phyloP scores from a whole-genome alignment of 2,797 vertebrate species.

The Syngnathus acus region DNA sequence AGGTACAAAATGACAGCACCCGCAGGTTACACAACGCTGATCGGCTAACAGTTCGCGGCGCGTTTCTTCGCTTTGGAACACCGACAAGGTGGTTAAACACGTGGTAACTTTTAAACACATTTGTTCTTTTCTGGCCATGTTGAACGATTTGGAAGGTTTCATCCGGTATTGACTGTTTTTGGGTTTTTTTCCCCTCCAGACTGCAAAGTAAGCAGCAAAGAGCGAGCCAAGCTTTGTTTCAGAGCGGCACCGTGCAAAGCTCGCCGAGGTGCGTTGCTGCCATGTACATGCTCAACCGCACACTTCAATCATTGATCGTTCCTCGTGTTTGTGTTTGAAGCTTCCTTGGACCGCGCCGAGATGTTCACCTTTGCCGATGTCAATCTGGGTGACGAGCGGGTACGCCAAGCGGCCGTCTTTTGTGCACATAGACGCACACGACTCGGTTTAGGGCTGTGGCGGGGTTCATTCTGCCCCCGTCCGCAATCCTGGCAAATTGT shows the following conservation, averaged over 20 bases:
- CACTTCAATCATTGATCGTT: neutral
- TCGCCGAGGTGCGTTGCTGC: constrained; percentile 63
- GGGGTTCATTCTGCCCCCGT: too few relatives aligned
- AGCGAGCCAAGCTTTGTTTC: constrained; percentile 89
- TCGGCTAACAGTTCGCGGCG: too few relatives aligned
- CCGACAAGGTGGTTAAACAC: too few relatives aligned
- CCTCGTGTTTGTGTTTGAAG: constrained; percentile 32
- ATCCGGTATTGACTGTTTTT: neutral
- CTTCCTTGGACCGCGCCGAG: constrained; percentile 46
- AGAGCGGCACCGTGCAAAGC: constrained; percentile 81
- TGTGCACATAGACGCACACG: too few relatives aligned
- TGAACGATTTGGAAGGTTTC: too few relatives aligned
- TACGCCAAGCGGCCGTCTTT: constrained; percentile 33
- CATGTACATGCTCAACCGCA: neutral
- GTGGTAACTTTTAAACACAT: too few relatives aligned
- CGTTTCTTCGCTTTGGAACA: too few relatives aligned
- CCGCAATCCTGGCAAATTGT: too few relatives aligned
- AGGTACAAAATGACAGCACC: constrained; percentile 62
- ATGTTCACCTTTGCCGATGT: constrained; percentile 90
- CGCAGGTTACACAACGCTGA: too few relatives aligned
- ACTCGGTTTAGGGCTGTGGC: too few relatives aligned
- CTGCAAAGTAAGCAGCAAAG: constrained; percentile 84
- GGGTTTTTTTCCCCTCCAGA: constrained; percentile 59
- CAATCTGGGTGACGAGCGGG: constrained; percentile 89
- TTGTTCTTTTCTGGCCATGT: too few relatives aligned